Evolutionary conservation across 1,140 invertebrate genomes (phyloP).

Genomic region (Calephelis nemesis): DNA sequence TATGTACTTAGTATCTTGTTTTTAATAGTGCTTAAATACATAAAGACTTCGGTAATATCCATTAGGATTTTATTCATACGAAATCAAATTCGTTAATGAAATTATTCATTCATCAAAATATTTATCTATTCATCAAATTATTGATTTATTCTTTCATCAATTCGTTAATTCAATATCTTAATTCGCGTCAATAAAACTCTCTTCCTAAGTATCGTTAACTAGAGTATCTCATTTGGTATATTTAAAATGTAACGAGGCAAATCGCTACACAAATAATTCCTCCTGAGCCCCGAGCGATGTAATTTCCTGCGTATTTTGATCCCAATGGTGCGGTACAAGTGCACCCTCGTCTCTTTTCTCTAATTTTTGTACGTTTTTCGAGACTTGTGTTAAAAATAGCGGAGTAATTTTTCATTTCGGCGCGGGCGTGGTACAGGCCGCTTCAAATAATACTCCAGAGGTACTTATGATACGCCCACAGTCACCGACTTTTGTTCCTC

Average conservation of each 20-base stretch:
- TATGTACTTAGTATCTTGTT: neutral
- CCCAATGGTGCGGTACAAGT: conserved; percentile 76
- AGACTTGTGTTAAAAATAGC: conserved; percentile 74
- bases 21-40: no score
- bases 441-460: conserved; percentile 67
- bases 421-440: conserved; percentile 71
- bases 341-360: conserved; percentile 72
- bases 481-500: conserved; percentile 53
- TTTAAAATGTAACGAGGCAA: conserved; percentile 70
- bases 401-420: conserved; percentile 75
- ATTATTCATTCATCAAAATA: no score
- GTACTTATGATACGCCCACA: conserved; percentile 55
- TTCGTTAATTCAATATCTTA: neutral
- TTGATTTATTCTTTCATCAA: no score
- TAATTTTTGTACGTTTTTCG: conserved; percentile 77
- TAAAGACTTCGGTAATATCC: no score
- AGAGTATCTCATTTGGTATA: conserved; percentile 62
- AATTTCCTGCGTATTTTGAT: conserved; percentile 77
- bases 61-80: no score
- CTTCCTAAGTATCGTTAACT: conserved; percentile 55
- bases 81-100: no score
- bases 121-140: no score
- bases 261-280: conserved; percentile 74
- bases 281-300: conserved; percentile 55
- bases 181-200: conserved; percentile 27